Conservation (phyloP, 2,888 invertebrate genomes). For the Spodoptera picta region DNA sequence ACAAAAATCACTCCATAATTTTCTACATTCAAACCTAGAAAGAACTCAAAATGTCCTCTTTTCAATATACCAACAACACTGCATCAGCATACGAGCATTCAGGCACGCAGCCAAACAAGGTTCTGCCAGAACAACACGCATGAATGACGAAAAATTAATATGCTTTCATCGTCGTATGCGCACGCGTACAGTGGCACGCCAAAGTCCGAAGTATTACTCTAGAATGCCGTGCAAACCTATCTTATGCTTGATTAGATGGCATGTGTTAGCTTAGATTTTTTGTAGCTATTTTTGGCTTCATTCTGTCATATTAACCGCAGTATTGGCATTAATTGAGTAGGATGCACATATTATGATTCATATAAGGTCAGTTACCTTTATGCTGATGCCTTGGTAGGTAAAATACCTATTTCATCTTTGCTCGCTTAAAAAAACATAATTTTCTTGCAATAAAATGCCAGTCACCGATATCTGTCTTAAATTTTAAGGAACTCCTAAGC, state of each 20-base stretch:
- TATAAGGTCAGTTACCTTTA: too few species aligned
- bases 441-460: too few species aligned
- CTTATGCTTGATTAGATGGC: background rate
- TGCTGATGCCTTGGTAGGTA: too few species aligned
- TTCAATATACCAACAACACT: background rate
- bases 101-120: constrained; percentile 48
- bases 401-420: too few species aligned
- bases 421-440: too few species aligned
- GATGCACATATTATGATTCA: too few species aligned
- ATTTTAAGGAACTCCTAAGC: too few species aligned
- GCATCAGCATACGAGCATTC: constrained; percentile 16
- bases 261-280: background rate
- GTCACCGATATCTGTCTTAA: too few species aligned
- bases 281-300: background rate
- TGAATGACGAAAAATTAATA: constrained; percentile 52
- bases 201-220: constrained; percentile 15
- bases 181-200: constrained; percentile 20
- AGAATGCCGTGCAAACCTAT: constrained; percentile 17
- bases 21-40: background rate
- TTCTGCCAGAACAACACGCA: constrained; percentile 49
- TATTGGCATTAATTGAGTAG: too few species aligned
- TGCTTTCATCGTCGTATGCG: constrained; percentile 42
- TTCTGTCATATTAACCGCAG: background rate
- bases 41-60: constrained; percentile 5
- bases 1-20: too few species aligned